Base-by-base conservation (phyloP, 1,140 invertebrate species). In the Colletes latitarsis region DNA sequence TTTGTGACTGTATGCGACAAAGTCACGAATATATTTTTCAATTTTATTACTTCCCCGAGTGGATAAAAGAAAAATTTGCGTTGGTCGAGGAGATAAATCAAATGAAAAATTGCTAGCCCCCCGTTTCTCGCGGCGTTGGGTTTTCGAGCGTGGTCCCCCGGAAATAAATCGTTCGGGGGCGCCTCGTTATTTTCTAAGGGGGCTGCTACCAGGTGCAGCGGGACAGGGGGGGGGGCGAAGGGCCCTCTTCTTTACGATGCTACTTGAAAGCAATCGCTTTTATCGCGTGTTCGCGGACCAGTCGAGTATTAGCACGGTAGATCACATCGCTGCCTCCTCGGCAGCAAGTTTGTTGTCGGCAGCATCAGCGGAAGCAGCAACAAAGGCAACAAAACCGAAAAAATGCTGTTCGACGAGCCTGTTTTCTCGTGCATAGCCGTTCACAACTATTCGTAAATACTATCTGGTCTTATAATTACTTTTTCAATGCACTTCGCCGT, bases 201-300 rank as follows among this genome's bases (percentile, higher is more conserved):
- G 55, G 55, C 5, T 57, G 55, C 55, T 17, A n/a, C 55, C 4
- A 6, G 55, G 43, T 43, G 43, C 6, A 5, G 8, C 8, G 43
- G 43, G 43, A 30, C 30, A 2, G 2, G 5, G 43, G 43, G 8
- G 43, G 5, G 55, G n/a, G n/a, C n/a, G n/a, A n/a, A n/a, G 15
- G 55, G 5, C 21, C 60, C 21, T 63, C 60, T 12, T 30, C 21
- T 30, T 41, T 63, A 63, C 60, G 39, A 63, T 4, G 55, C 14
- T 57, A 71, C 83, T 79, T 82, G 71, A 78, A 71, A 77, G 77
- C 79, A 77, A 85, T 85, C 77, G 81, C 72, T 82, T 82, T 80
- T 79, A 85, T 85, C 77, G 83, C 83, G 62, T 77, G 83, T 77
- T 70, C 71, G 66, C 10, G 67, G 19, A 62, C 60, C 30, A 17